phyloP scores from a whole-genome alignment of 2,797 vertebrate species.

The Ctenopoma multispine region DNA sequence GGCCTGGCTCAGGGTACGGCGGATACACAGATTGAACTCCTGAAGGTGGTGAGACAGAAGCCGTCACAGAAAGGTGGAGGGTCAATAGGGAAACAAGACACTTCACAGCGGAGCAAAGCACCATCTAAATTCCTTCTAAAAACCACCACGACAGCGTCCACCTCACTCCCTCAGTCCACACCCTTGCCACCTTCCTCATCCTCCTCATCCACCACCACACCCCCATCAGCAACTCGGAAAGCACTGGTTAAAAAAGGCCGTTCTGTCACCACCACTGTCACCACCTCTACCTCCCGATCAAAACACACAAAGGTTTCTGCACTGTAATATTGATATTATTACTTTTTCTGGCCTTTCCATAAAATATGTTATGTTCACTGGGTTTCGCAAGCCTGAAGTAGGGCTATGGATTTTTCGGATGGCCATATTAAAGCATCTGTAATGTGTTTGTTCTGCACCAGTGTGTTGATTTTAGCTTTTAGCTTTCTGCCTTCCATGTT shows the following conservation, averaged over 20 bases:
- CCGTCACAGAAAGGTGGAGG: constrained; percentile 86
- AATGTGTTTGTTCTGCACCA: background rate
- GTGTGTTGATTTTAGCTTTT: constrained; percentile 8
- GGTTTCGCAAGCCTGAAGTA: background rate
- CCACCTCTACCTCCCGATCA: constrained; percentile 70
- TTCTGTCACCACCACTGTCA: constrained; percentile 70
- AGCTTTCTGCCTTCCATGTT: constrained; percentile 40
- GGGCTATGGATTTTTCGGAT: background rate
- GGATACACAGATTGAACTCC: constrained; percentile 92
- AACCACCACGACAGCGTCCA: constrained; percentile 49
- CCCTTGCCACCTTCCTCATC: constrained; percentile 70
- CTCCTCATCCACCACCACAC: constrained; percentile 62
- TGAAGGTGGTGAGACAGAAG: constrained; percentile 89
- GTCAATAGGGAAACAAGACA: constrained; percentile 77
- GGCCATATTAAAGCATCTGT: background rate
- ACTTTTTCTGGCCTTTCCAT: background rate
- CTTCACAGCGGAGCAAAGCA: constrained; percentile 77
- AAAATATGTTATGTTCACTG: background rate
- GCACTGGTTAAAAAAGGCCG: constrained; percentile 83
- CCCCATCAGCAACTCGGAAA: constrained; percentile 73
- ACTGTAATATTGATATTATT: constrained; percentile 48
- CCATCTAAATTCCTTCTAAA: constrained; percentile 46
- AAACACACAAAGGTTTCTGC: constrained; percentile 90
- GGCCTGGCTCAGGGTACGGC: constrained; percentile 96
- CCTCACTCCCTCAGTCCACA: constrained; percentile 67